Conservation (phyloP, 2,113 vertebrate genomes). For the Oophaga pumilio region DNA sequence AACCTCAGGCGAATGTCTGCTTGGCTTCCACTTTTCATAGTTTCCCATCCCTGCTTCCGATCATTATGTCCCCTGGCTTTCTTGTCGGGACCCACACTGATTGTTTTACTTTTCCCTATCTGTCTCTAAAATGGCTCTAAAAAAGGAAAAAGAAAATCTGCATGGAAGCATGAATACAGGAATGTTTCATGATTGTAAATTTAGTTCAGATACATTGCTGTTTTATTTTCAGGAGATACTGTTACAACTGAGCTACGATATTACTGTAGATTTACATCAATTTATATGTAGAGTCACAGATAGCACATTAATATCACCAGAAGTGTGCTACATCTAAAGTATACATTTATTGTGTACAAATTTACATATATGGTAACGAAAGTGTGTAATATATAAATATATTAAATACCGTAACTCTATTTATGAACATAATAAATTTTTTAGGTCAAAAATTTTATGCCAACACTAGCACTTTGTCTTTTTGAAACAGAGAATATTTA, state of each 20-base stretch:
- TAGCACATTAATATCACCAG: background rate
- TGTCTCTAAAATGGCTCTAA: background rate
- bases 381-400: no score
- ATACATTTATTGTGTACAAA: background rate
- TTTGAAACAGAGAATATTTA: no score
- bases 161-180: background rate
- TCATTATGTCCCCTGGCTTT: conserved; percentile 12
- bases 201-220: background rate
- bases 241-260: background rate
- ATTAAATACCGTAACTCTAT: no score
- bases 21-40: background rate
- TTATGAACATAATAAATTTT: no score
- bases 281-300: background rate
- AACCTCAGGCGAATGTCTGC: conserved; percentile 31
- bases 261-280: background rate
- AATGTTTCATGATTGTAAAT: background rate
- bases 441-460: no score
- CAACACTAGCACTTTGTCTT: no score
- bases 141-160: background rate
- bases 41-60: background rate
- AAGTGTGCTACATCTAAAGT: background rate
- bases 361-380: background rate
- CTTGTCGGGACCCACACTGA: background rate
- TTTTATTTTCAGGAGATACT: background rate
- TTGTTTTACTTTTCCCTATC: background rate